These are phyloP conservation scores for Sericinus montela DNA, from an alignment of 2,888 invertebrate genomes.

Conservation along the genomic window DNA sequence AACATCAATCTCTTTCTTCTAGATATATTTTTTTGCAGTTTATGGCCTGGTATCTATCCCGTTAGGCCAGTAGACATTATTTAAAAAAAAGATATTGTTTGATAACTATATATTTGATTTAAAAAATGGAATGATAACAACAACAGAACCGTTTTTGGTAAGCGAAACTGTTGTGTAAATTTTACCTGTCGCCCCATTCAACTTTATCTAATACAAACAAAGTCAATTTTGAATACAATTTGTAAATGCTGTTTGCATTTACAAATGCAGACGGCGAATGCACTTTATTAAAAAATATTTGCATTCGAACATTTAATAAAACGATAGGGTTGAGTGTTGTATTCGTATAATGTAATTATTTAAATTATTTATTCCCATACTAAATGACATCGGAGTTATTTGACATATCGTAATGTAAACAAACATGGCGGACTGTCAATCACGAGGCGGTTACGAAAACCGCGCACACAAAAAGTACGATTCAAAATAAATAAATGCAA, in stretches of 20 bases:
- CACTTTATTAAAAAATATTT: constrained; percentile 21
- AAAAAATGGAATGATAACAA: too few relatives aligned
- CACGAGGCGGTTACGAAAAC: constrained; percentile 36
- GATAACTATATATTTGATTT: too few relatives aligned
- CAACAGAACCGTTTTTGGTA: too few relatives aligned
- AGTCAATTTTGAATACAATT: not conserved
- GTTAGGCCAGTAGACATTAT: too few relatives aligned
- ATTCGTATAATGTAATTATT: constrained; percentile 21
- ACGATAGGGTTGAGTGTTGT: not conserved
- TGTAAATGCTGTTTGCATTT: too few relatives aligned
- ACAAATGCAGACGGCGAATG: constrained; percentile 10
- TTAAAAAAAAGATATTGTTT: too few relatives aligned
- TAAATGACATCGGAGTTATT: constrained; percentile 21
- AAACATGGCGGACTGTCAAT: constrained; percentile 41
- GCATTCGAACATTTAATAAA: constrained; percentile 17
- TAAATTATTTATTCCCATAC: constrained; percentile 12
- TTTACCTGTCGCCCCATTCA: too few relatives aligned
- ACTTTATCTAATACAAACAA: too few relatives aligned
- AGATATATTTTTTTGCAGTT: too few relatives aligned
- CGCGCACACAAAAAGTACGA: constrained; percentile 50
- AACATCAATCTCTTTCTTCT: too few relatives aligned
- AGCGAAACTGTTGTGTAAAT: too few relatives aligned
- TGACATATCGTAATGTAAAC: constrained; percentile 27
- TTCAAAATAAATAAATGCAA: constrained; percentile 76
- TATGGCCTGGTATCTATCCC: too few relatives aligned